phyloP scores from a whole-genome alignment of 2,113 vertebrate species.

The Onychostoma macrolepis region DNA sequence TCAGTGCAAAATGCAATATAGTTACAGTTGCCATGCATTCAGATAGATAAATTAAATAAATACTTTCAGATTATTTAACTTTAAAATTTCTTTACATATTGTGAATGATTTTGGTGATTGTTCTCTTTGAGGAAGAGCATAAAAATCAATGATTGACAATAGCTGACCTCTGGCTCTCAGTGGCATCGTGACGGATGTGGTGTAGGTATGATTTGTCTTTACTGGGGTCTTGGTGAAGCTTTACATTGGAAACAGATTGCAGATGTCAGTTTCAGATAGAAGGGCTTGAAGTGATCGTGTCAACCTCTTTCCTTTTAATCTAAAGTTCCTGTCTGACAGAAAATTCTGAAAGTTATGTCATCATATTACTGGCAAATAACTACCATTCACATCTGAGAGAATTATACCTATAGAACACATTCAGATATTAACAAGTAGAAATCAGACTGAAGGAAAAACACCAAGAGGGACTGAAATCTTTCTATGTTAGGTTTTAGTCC shows the following conservation, averaged over 20 bases:
- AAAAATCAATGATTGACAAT: conserved; percentile 77
- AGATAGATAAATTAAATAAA: neutral
- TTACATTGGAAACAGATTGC: conserved; percentile 62
- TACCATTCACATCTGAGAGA: neutral
- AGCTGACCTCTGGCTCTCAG: conserved; percentile 70
- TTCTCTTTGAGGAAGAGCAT: conserved; percentile 65
- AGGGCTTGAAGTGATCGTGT: neutral
- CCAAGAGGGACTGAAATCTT: conserved; percentile 6
- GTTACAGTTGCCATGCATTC: neutral
- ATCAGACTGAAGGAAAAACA: neutral
- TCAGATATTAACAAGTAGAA: neutral
- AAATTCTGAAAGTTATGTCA: neutral
- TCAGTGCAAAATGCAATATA: neutral
- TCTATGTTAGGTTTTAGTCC: conserved; percentile 21
- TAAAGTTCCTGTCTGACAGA: neutral
- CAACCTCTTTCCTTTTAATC: neutral
- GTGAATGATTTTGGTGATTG: neutral
- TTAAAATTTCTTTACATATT: neutral
- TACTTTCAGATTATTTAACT: neutral
- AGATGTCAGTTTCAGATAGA: conserved; percentile 61
- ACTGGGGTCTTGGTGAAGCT: conserved; percentile 62
- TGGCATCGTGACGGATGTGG: conserved; percentile 70
- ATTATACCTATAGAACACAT: neutral
- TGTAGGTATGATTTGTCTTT: conserved; percentile 67
- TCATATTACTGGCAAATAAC: neutral